phyloP scores from a whole-genome alignment of 2,888 invertebrate species.

The Drosophila quinaria region DNA sequence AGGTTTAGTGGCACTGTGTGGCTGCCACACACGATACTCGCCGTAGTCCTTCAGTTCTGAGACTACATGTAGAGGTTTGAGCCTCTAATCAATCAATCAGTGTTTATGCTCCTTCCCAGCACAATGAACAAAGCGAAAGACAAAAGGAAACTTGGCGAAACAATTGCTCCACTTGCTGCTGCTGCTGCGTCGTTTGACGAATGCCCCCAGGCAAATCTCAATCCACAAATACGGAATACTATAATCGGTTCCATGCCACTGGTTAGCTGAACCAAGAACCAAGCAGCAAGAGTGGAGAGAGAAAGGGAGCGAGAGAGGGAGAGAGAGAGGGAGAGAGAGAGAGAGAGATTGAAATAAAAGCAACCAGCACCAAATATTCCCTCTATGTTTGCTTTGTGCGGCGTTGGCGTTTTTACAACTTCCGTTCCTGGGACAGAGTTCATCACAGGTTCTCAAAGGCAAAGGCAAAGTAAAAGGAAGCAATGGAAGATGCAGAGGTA shows the following conservation, averaged over 20 bases:
- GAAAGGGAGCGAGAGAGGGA: conserved; percentile 14
- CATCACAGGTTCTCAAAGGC: conserved; percentile 65
- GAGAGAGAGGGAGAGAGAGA: conserved; percentile 15
- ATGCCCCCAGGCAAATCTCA: conserved; percentile 71
- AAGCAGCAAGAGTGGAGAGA: conserved; percentile 24
- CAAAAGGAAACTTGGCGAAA: conserved; percentile 68
- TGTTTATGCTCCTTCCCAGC: conserved; percentile 63
- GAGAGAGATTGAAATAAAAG: conserved; percentile 41
- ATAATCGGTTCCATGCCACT: conserved; percentile 83
- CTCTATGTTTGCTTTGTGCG: conserved; percentile 74
- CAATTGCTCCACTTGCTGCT: conserved; percentile 62
- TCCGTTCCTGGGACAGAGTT: conserved; percentile 64
- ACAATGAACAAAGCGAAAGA: conserved; percentile 58
- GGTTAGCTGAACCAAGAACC: conserved; percentile 41
- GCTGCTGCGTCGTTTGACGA: conserved; percentile 68
- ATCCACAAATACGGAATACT: conserved; percentile 77
- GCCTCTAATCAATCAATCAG: conserved; percentile 83
- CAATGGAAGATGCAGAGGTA: conserved; percentile 10
- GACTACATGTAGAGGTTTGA: conserved; percentile 28
- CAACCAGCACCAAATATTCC: conserved; percentile 57
- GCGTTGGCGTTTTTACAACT: conserved; percentile 81
- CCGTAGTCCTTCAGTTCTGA: conserved; percentile 4
- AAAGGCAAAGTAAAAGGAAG: conserved; percentile 1
- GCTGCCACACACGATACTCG: conserved; percentile 34
- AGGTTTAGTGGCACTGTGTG: conserved; percentile 63